Evolutionary conservation across 2,888 invertebrate genomes (phyloP), one percentile per base, ranked within the genome.

Genomic region (Acrobasis repandana): DNA sequence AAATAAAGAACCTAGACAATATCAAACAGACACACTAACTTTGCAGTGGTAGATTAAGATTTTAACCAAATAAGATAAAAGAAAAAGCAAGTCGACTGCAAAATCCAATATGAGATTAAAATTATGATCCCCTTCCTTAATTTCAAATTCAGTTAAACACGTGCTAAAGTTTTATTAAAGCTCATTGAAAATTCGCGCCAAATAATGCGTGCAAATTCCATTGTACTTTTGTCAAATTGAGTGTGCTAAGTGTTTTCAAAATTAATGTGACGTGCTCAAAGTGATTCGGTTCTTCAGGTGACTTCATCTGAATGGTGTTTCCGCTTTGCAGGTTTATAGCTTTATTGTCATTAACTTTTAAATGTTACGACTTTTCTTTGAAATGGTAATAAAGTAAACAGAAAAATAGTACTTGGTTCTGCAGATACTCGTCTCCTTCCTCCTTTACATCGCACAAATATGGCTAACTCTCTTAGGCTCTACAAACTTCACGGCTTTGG

Each of bases 221-320:
- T 58, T 58, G 50, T 58, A 43, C 15, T 50, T 28, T 57, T 47
- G 34, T 16, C 46, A 57, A 47, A 57, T 57, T 47, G 57, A 57
- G 57, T 46, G 47, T 47, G 57, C 28, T 14, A 20, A 56, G 18
- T 9, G 47, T 48, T 57, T 57, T 33, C 9, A 48, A 49, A 49
- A 18, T 20, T 49, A 49, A 49, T 49, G 49, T 49, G 18, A 49
- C 18, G 49, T 18, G 49, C 18, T 20, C 18, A 49, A 49, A 49
- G 14, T 49, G 18, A 49, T 49, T 49, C 20, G 18, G 49, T 49
- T 49, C 20, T 49, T 49, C 49, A 49, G 49, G 49, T 49, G 10
- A 49, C 10, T 49, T 49, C 49, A 11, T 49, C 18, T 20, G 49
- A 49, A 49, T 49, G 49, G 11, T 2, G 20, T 49, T 49, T 18